Base-by-base conservation (phyloP, 1,140 invertebrate genomes). In the Yoshiicerus persimilis region DNA sequence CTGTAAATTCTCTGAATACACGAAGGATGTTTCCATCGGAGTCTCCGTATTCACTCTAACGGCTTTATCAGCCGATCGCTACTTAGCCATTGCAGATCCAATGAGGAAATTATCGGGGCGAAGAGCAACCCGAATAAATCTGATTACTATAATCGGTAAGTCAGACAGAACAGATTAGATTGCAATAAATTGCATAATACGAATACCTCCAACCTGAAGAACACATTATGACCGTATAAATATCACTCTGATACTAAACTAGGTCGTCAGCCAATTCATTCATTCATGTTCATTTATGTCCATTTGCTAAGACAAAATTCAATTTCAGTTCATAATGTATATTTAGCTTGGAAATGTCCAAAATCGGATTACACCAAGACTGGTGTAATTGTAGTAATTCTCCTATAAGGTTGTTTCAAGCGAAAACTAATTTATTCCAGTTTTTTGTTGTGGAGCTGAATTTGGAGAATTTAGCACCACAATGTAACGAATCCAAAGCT, bases 41-140 rank as follows among this genome's bases (percentile, higher is more conserved):
- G 97, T 99, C 0, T 98, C 97, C 0, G 97, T 98, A 5, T 98
- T 98, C 92, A 98, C 97, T 0, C 93, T 99, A 66, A 98, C 97
- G 0, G 97, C 97, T 0, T 93, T 99, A 0, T 97, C 97, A 41
- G 96, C 95, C 8, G 97, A 99, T 92, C 94, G 97, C 41, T 97
- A 96, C 91, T 96, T 96, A 91, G 96, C 96, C 16, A 97, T 97
- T 89, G 96, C 97, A 0, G 94, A 96, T 92, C 96, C 96, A 0
- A 94, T 97, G 91, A 94, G 95, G 88, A 94, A 96, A 90, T 94
- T 94, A 93, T 93, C 94, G 56, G 92, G 91, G 25, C 94, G 94
- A 84, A 94, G 95, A 70, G 95, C 95, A 1, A 96, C 95, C 0
- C 92, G 95, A 9, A 94, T 95, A 90, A 97, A 95, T 16, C 92